phyloP scores from a whole-genome alignment of 2,113 vertebrate genomes.

The rabbit (Oryctolagus cuniculus) region mOryCun1.1 NC_091444.1:17989001-17989500 shows the following conservation, averaged over 20 bases:
- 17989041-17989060: neutral
- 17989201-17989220: neutral
- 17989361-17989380: neutral
- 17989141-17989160: neutral
- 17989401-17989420: neutral
- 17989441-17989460: neutral
- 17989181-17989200: neutral
- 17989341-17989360: neutral
- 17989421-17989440: neutral
- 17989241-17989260: neutral
- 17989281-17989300: neutral
- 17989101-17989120: neutral
- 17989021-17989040: neutral
- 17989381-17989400: neutral
- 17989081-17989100: neutral
- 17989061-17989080: neutral
- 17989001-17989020: neutral
- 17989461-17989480: neutral
- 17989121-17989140: no score
- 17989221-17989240: neutral
- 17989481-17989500: neutral
- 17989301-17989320: neutral
- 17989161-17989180: neutral
- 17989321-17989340: neutral
- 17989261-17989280: neutral